A percentile compares a stretch with the other conserved stretches of the same genome.
Conservation (phyloP, 2,888 invertebrate genomes). For the Euspilapteryx auroguttella region DNA sequence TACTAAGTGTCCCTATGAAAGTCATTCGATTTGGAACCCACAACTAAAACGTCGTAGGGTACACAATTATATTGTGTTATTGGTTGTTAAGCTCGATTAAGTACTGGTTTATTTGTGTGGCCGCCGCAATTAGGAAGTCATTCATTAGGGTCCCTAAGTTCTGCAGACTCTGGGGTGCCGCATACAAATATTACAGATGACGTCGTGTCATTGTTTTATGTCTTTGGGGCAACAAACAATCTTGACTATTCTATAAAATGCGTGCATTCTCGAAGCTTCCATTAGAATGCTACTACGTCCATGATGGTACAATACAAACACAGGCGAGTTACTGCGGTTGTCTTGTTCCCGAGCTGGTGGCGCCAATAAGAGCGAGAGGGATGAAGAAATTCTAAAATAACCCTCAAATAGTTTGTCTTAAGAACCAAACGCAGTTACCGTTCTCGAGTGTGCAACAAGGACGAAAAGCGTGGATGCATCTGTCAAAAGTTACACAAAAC, state of each 20-base stretch:
- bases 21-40: slow-evolving; percentile 48
- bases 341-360: slow-evolving; percentile 31
- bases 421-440: slow-evolving; percentile 34
- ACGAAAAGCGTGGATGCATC: slow-evolving; percentile 58
- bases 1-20: slow-evolving; percentile 27
- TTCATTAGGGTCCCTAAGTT: slow-evolving; percentile 62
- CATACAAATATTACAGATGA: slow-evolving; percentile 58
- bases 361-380: slow-evolving; percentile 49
- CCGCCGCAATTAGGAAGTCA: slow-evolving; percentile 60
- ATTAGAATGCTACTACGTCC: slow-evolving; percentile 33
- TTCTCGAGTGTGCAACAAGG: slow-evolving; percentile 45
- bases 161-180: slow-evolving; percentile 59
- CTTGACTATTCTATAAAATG: neutral
- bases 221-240: too few species aligned
- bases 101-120: slow-evolving; percentile 46
- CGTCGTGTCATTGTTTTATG: slow-evolving; percentile 50
- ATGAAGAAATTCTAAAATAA: slow-evolving; percentile 45
- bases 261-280: slow-evolving; percentile 1
- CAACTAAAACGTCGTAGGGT: slow-evolving; percentile 40
- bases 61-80: slow-evolving; percentile 39
- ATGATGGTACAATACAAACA: slow-evolving; percentile 12
- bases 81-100: slow-evolving; percentile 43
- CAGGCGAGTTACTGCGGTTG: slow-evolving; percentile 6
- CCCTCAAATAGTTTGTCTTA: slow-evolving; percentile 42
- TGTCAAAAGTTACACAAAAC: slow-evolving; percentile 40